Percentiles rank a stretch among this genome's conserved stretches.
Conservation (phyloP, 2,888 invertebrate genomes). For the Cremastobaeus sp. region DNA sequence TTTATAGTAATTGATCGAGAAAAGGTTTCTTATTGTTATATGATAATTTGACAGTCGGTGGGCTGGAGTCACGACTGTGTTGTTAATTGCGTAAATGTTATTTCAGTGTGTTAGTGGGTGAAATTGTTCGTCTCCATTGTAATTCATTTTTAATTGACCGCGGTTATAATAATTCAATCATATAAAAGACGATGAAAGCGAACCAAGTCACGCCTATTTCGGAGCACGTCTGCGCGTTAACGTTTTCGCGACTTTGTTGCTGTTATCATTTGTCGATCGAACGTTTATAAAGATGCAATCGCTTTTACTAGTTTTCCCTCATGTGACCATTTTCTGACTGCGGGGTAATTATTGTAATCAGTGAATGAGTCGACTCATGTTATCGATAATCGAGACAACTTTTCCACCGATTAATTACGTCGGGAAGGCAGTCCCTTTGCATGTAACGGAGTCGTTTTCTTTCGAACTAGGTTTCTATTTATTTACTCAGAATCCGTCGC, state of each 20-base stretch:
- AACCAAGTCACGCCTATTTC: too few relatives aligned
- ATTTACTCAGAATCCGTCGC: constrained; percentile 3
- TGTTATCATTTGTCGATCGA: too few relatives aligned
- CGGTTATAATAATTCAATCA: background rate
- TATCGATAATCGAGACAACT: constrained; percentile 30
- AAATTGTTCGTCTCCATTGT: constrained; percentile 8
- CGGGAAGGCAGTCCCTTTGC: constrained; percentile 5
- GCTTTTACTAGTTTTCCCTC: constrained; percentile 34
- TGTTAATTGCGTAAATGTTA: constrained; percentile 4
- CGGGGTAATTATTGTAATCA: constrained; percentile 26
- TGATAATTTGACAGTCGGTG: constrained; percentile 33
- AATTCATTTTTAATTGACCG: constrained; percentile 8
- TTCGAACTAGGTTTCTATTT: constrained; percentile 16
- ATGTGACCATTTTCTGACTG: constrained; percentile 29
- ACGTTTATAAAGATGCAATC: too few relatives aligned
- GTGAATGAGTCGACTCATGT: constrained; percentile 15
- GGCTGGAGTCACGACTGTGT: constrained; percentile 16
- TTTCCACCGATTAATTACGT: constrained; percentile 20
- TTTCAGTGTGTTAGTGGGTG: constrained; percentile 21
- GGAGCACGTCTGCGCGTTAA: too few relatives aligned
- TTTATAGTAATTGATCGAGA: constrained; percentile 53
- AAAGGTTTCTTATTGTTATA: constrained; percentile 43
- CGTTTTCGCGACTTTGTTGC: too few relatives aligned
- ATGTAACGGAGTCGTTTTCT: constrained; percentile 1
- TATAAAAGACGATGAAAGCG: background rate